Conservation (phyloP, 1,140 invertebrate species). For the Reticulitermes speratus region DNA sequence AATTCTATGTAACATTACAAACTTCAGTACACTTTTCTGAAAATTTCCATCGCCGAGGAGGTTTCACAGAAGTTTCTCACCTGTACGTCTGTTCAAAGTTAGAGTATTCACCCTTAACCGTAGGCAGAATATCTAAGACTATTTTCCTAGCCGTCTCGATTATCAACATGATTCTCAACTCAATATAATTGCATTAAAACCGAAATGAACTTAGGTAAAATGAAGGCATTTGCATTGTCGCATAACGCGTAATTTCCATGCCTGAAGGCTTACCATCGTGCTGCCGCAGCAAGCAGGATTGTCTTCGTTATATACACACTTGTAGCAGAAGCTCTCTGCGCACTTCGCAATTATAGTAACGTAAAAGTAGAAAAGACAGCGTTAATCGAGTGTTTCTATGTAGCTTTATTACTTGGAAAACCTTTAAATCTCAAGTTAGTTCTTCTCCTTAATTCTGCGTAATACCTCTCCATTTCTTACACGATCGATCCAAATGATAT, state of each 20-base stretch:
- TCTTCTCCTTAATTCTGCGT: no score
- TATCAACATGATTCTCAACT: neutral
- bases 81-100: neutral
- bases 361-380: neutral
- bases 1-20: no score
- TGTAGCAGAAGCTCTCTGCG: neutral
- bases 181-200: neutral
- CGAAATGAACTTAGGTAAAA: conserved; percentile 5
- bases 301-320: conserved; percentile 2
- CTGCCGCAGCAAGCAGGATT: neutral
- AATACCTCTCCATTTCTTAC: no score
- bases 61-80: neutral
- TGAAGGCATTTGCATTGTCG: conserved; percentile 18
- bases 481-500: no score
- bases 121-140: neutral
- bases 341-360: neutral
- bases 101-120: neutral
- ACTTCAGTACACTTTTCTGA: no score
- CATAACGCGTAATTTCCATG: conserved; percentile 1
- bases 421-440: no score
- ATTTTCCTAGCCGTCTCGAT: neutral
- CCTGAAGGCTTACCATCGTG: neutral
- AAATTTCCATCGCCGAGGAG: neutral
- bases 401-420: no score
- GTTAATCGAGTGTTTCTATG: no score